These are phyloP conservation scores for Meiosimyza platycephala DNA, from an alignment of 2,888 invertebrate species.

Conservation along the genomic window DNA sequence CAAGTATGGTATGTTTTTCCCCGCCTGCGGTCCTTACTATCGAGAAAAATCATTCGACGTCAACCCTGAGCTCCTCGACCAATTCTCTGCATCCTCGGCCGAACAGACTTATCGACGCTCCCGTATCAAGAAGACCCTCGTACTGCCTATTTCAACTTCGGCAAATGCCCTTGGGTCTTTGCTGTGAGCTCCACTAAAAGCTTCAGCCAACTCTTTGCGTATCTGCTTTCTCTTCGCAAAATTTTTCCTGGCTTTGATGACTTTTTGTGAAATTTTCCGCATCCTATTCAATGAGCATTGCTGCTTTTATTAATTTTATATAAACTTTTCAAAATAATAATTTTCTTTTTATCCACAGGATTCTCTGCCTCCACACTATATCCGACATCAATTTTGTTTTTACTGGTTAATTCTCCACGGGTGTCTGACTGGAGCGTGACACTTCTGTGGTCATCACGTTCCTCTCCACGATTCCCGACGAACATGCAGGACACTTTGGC, in stretches of 20 bases:
- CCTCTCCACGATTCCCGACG: neutral
- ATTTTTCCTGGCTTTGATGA: neutral
- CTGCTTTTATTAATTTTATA: neutral
- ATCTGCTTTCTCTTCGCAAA: neutral
- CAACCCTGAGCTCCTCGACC: neutral
- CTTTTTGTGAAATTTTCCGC: neutral
- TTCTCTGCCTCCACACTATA: too few relatives aligned
- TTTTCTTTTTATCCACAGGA: too few relatives aligned
- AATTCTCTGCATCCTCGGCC: conserved; percentile 29
- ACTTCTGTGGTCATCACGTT: neutral
- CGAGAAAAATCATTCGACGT: conserved; percentile 6
- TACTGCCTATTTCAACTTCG: neutral
- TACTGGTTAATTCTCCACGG: neutral
- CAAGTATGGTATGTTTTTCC: conserved; percentile 6
- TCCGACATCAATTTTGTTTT: neutral
- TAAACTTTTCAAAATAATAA: neutral
- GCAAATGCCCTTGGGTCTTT: conserved; percentile 1
- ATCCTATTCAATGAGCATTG: neutral
- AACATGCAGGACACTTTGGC: neutral
- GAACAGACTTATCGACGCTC: conserved; percentile 22
- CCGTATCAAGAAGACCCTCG: conserved; percentile 31
- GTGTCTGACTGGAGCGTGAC: neutral
- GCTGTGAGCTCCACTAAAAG: neutral
- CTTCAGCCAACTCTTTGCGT: neutral
- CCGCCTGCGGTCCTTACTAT: conserved; percentile 21